Evolutionary conservation across 1,140 invertebrate species (phyloP).

Genomic region (Drosophila bocki): DNA sequence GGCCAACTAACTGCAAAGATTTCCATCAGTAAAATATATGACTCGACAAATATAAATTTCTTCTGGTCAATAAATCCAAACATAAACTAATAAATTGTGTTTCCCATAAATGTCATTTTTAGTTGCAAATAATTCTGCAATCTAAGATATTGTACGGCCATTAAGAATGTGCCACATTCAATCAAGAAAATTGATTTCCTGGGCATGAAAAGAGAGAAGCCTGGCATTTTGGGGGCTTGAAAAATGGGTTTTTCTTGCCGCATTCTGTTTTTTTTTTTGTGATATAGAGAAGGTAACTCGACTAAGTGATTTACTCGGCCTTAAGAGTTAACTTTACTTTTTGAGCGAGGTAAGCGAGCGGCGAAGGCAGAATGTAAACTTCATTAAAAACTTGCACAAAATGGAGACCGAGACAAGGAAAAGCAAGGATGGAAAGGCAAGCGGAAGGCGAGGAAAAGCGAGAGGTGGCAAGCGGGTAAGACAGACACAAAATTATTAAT

Average conservation of each 20-base stretch:
- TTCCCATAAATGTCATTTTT: constrained; percentile 19
- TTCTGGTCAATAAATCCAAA: constrained; percentile 42
- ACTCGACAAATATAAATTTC: constrained; percentile 30
- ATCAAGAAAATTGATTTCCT: constrained; percentile 23
- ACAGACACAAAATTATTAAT: constrained; percentile 69
- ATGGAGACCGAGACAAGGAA: constrained; percentile 22
- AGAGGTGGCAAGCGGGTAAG: constrained; percentile 15
- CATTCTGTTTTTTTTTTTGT: neutral
- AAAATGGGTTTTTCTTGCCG: neutral
- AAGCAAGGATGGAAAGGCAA: neutral
- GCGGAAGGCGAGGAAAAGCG: neutral
- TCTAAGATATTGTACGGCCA: constrained; percentile 26
- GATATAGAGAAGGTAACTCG: neutral
- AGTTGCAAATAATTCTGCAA: constrained; percentile 38
- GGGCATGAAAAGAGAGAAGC: neutral
- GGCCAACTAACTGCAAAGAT: constrained; percentile 5
- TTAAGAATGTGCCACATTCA: constrained; percentile 26
- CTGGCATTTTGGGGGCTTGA: neutral
- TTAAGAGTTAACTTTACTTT: constrained; percentile 10
- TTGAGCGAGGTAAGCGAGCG: constrained; percentile 30
- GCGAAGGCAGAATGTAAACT: constrained; percentile 64
- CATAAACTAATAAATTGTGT: constrained; percentile 36
- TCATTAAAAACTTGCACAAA: constrained; percentile 75
- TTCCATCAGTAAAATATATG: constrained; percentile 21
- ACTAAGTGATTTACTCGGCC: constrained; percentile 27